Percentiles rank a stretch among this genome's conserved stretches.
phyloP scores from a whole-genome alignment of 2,113 vertebrate genomes.

The Dolichallabes microphthalmus region DNA sequence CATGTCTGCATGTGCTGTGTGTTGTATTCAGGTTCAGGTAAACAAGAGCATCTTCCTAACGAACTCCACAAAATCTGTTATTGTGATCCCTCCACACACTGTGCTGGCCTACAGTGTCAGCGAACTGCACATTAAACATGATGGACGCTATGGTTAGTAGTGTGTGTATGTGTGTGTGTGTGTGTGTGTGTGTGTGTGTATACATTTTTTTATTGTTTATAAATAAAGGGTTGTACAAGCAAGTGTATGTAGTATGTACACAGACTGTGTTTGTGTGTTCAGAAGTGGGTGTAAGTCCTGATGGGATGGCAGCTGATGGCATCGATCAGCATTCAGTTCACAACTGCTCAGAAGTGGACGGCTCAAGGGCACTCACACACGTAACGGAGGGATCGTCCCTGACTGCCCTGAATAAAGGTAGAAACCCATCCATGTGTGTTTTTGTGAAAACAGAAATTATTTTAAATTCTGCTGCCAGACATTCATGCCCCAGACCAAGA shows the following conservation, averaged over 20 bases:
- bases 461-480: not conserved
- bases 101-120: constrained; percentile 82
- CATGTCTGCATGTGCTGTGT: not conserved
- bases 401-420: constrained; percentile 43
- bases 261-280: constrained; percentile 47
- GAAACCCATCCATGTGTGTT: constrained; percentile 15
- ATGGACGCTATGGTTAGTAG: constrained; percentile 83
- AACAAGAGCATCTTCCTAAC: constrained; percentile 67
- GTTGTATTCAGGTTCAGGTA: constrained; percentile 69
- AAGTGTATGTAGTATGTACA: not conserved
- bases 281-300: constrained; percentile 82
- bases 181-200: no score
- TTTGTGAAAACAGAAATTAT: not conserved
- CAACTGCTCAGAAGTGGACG: constrained; percentile 44
- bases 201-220: not conserved
- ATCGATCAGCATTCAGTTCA: not conserved
- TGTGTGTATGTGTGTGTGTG: not conserved
- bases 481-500: not conserved
- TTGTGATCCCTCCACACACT: constrained; percentile 82
- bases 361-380: constrained; percentile 45
- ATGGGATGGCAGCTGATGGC: constrained; percentile 74
- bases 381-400: not conserved
- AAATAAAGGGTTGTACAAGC: not conserved
- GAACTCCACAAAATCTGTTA: constrained; percentile 69
- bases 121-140: constrained; percentile 77